phyloP scores from a whole-genome alignment of 1,140 invertebrate species.

The Tyrophagus putrescentiae region DNA sequence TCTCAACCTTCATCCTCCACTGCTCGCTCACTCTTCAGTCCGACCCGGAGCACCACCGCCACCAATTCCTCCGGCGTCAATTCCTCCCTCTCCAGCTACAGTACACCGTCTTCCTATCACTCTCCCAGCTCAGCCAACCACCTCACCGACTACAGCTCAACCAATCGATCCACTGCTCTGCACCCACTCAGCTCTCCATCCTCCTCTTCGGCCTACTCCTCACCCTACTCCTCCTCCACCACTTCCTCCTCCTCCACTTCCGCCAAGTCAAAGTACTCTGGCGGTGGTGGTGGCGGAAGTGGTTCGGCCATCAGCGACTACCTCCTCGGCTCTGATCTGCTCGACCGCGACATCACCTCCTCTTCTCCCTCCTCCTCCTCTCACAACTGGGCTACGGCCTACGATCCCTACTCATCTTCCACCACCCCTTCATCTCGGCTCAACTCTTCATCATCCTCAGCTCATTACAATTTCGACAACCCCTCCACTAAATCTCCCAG shows the following conservation, averaged over 20 bases:
- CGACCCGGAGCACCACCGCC: not conserved
- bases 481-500: not conserved
- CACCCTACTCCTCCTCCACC: not conserved
- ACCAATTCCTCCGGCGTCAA: not conserved
- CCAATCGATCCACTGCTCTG: not conserved
- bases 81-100: not conserved
- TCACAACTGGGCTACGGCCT: not conserved
- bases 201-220: not conserved
- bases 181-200: not conserved
- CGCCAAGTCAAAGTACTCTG: not conserved
- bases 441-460: not conserved
- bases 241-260: not conserved
- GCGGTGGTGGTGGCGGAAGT: not conserved
- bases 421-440: not conserved
- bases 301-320: conserved; percentile 5
- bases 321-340: not conserved
- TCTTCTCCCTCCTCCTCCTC: not conserved
- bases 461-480: no score
- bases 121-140: not conserved
- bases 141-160: not conserved
- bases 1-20: not conserved
- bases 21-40: not conserved
- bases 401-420: not conserved
- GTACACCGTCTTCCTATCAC: not conserved
- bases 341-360: no score